These are phyloP conservation scores for Drosophila kikkawai DNA, from an alignment of 1,140 invertebrate species.

Conservation along the genomic window DNA sequence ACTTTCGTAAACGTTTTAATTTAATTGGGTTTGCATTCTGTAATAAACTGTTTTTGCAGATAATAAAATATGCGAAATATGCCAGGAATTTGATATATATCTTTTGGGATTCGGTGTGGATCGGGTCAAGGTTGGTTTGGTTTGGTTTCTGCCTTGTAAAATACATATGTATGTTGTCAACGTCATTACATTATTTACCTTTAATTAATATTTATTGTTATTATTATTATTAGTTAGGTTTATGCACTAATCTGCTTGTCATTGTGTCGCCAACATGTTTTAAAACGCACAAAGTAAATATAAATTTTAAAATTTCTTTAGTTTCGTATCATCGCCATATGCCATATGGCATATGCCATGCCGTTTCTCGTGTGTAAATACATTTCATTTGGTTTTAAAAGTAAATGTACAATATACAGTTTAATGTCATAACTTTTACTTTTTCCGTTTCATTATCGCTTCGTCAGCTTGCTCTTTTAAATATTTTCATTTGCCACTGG, in stretches of 20 bases:
- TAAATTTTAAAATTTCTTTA: constrained; percentile 67
- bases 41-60: constrained; percentile 66
- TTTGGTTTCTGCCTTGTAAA: constrained; percentile 47
- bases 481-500: constrained; percentile 38
- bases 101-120: constrained; percentile 55
- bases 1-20: constrained; percentile 54
- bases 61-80: constrained; percentile 68
- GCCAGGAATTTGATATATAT: constrained; percentile 55
- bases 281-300: constrained; percentile 66
- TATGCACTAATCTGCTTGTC: constrained; percentile 49
- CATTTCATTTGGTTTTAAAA: constrained; percentile 65
- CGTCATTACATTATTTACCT: constrained; percentile 68
- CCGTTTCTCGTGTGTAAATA: constrained; percentile 61
- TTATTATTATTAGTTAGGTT: constrained; percentile 54
- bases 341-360: too few relatives aligned
- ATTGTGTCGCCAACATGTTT: constrained; percentile 65
- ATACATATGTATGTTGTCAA: constrained; percentile 67
- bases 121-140: constrained; percentile 20
- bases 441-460: constrained; percentile 29
- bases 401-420: constrained; percentile 74
- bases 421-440: constrained; percentile 60
- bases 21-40: constrained; percentile 29
- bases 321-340: constrained; percentile 27
- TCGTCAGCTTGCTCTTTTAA: constrained; percentile 8
- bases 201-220: constrained; percentile 51